A percentile compares a stretch with the other conserved stretches of the same genome.
Conservation (phyloP, 2,113 vertebrate species). For the Casuarius casuarius region DNA sequence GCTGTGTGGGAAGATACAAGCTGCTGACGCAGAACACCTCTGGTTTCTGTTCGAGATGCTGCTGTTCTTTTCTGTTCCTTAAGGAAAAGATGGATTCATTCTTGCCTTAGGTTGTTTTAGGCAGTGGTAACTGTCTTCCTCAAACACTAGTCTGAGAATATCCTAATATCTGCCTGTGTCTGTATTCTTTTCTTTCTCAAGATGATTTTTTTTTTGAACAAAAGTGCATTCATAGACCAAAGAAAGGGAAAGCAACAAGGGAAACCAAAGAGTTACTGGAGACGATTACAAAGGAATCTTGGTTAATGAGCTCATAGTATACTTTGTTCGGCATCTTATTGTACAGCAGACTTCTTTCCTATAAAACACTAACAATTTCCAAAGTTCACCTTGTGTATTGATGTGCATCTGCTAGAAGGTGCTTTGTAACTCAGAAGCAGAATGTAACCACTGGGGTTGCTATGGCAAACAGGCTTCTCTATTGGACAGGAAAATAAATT, state of each 20-base stretch:
- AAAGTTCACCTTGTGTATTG: not conserved
- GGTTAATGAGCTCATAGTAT: not conserved
- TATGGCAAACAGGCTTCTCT: constrained; percentile 63
- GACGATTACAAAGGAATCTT: not conserved
- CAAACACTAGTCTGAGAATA: not conserved
- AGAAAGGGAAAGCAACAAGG: not conserved
- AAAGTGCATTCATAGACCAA: not conserved
- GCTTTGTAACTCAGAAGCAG: constrained; percentile 18
- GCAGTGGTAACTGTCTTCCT: not conserved
- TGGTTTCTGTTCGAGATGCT: not conserved
- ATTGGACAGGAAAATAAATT: constrained; percentile 37
- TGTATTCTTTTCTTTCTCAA: not conserved
- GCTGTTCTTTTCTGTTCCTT: not conserved
- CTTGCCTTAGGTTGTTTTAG: not conserved
- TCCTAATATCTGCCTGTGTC: not conserved
- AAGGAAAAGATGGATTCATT: not conserved
- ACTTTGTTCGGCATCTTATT: constrained; percentile 4
- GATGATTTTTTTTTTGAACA: not conserved
- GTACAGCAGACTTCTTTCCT: not conserved
- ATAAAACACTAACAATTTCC: not conserved
- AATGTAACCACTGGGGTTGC: constrained; percentile 46
- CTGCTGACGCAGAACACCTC: not conserved
- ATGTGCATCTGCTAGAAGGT: constrained; percentile 11
- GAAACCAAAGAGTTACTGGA: not conserved
- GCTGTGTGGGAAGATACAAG: not conserved